phyloP scores from a whole-genome alignment of 2,888 invertebrate species.

The Himalopsyche japonica region DNA sequence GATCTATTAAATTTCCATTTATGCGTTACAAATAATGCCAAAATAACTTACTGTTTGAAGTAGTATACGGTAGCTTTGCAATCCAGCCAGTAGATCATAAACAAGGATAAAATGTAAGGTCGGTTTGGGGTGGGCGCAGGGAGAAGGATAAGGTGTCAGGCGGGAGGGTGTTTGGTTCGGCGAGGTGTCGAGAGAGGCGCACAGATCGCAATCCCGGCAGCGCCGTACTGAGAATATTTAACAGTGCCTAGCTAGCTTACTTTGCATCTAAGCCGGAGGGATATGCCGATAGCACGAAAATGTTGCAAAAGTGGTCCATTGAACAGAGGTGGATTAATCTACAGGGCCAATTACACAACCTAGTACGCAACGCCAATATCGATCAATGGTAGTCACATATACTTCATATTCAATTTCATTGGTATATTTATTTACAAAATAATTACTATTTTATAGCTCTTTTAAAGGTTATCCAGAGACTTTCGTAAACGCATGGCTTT shows the following conservation, averaged over 20 bases:
- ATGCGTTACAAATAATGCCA: not conserved
- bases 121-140: not conserved
- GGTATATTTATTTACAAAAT: too few relatives aligned
- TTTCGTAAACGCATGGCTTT: too few relatives aligned
- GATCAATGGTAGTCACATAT: not conserved
- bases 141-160: not conserved
- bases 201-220: not conserved
- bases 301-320: not conserved
- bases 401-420: too few relatives aligned
- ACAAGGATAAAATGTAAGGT: constrained; percentile 27
- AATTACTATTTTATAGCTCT: too few relatives aligned
- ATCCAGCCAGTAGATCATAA: constrained; percentile 29
- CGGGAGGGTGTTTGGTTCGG: not conserved
- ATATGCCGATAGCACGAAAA: constrained; percentile 1
- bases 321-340: not conserved
- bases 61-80: constrained; percentile 12
- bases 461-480: too few relatives aligned
- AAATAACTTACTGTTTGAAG: constrained; percentile 22
- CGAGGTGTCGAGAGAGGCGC: constrained; percentile 10
- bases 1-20: not conserved
- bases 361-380: not conserved
- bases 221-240: not conserved
- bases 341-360: not conserved
- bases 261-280: not conserved
- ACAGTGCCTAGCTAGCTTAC: not conserved